Conservation (phyloP, 2,888 invertebrate species). For the Halictus ligatus region DNA sequence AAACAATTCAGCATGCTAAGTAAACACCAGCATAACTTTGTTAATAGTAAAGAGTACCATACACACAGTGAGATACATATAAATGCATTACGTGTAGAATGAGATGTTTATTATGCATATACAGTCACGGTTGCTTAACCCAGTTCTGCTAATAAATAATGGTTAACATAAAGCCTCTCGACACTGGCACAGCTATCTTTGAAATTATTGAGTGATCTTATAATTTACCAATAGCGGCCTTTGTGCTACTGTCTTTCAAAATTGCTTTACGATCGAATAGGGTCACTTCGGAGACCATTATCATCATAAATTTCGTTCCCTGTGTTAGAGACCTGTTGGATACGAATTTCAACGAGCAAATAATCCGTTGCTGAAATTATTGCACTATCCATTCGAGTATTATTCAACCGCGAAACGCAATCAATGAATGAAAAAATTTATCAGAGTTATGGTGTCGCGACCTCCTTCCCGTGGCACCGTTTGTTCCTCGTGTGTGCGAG, state of each 20-base stretch:
- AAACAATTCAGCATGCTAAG: background rate
- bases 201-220: background rate
- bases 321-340: background rate
- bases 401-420: slow-evolving; percentile 24
- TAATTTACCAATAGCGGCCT: background rate
- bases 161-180: background rate
- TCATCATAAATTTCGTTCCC: background rate
- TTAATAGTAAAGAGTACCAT: background rate
- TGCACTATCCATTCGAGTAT: background rate
- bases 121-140: background rate
- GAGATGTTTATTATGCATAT: background rate
- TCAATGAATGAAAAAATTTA: slow-evolving; percentile 45
- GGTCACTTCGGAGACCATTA: background rate
- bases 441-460: slow-evolving; percentile 58
- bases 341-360: background rate
- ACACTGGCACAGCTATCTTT: background rate
- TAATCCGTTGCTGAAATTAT: background rate
- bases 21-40: background rate
- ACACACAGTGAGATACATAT: background rate
- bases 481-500: slow-evolving; percentile 26
- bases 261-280: background rate
- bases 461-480: slow-evolving; percentile 56
- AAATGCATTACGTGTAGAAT: background rate
- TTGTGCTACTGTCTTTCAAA: background rate
- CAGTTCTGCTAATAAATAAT: background rate